phyloP scores from a whole-genome alignment of 2,888 invertebrate genomes.

The Ceriagrion tenellum region DNA sequence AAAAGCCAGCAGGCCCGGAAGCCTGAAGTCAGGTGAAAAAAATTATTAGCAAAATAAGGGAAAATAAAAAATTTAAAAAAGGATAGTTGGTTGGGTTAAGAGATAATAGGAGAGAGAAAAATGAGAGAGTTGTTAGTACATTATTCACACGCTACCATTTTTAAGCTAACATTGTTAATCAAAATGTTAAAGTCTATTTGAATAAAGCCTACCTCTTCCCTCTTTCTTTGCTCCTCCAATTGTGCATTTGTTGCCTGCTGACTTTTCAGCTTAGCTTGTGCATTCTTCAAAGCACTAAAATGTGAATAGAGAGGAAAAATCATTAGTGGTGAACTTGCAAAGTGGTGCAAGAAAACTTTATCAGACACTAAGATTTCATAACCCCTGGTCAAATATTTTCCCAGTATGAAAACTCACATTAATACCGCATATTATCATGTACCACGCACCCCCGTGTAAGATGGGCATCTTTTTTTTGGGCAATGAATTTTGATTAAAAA shows the following conservation, averaged over 20 bases:
- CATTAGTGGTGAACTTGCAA: background rate
- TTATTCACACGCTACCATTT: conserved; percentile 69
- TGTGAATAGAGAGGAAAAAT: conserved; percentile 71
- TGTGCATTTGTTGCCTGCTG: conserved; percentile 90
- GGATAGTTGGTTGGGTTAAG: conserved; percentile 29
- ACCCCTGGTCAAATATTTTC: too few species aligned
- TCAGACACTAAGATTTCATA: too few species aligned
- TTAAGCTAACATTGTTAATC: background rate
- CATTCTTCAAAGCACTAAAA: conserved; percentile 91
- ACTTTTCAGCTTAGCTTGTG: conserved; percentile 93
- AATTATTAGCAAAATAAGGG: conserved; percentile 69
- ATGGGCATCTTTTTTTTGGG: too few species aligned
- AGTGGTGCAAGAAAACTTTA: too few species aligned
- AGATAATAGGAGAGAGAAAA: conserved; percentile 28
- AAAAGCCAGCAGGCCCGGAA: conserved; percentile 92
- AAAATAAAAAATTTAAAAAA: conserved; percentile 69
- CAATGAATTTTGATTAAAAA: too few species aligned
- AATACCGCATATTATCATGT: too few species aligned
- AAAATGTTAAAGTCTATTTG: background rate
- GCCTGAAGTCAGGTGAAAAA: conserved; percentile 80
- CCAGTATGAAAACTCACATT: too few species aligned
- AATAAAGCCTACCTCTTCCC: conserved; percentile 82
- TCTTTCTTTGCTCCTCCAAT: conserved; percentile 78
- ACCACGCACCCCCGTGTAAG: too few species aligned
- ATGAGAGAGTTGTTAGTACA: conserved; percentile 70